Evolutionary conservation across 2,888 invertebrate genomes (phyloP), one percentile per base, ranked within the genome.

Genomic region (Caenorhabditis japonica): DNA sequence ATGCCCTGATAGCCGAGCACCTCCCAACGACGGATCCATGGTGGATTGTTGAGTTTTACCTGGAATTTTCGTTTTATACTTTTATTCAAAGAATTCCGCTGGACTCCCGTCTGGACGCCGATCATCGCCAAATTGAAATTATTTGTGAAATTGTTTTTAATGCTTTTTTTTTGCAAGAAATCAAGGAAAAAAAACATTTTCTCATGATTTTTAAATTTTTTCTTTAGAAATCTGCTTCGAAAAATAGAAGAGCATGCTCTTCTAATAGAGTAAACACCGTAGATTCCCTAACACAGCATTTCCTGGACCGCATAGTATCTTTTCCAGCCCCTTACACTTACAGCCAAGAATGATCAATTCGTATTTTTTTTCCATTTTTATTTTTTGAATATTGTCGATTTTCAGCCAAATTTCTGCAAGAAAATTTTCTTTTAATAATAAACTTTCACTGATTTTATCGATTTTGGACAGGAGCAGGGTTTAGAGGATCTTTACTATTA

Each of bases 11-110:
- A 79, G 21, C 79, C 82, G 41, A 72, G 61, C 4, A 86, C 49
- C 41, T 83, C 84, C 94, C 95, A 99, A 76, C 93, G 91, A 83
- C 92, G 92, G n/a, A 92, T 88, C 97, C 97, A 99, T 0, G 97
- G 97, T 52, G 91, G 91, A 4, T 90, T 90, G 53, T 89, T 89
- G 66, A 91, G 83, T 77, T 88, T 88, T 0, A 91, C 90, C 91
- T 91, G 58, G 8, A 84, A 52, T n/a, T 8, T 52, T 4, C 12
- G 4, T 23, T 15, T 21, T 7, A 43, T 13, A 27, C n/a, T 51
- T 51, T 49, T n/a, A 27, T 49, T n/a, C 7, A 5, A 25, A 7
- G 12, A 8, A n/a, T 15, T 47, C 12, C 19, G 5, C 19, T 47
- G 8, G 5, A n/a, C 23, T 47, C 12, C 25, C n/a, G 4, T 21